These are phyloP conservation scores for Trichogramma pretiosum DNA, from an alignment of 1,140 invertebrate species.

Conservation along the genomic window DNA sequence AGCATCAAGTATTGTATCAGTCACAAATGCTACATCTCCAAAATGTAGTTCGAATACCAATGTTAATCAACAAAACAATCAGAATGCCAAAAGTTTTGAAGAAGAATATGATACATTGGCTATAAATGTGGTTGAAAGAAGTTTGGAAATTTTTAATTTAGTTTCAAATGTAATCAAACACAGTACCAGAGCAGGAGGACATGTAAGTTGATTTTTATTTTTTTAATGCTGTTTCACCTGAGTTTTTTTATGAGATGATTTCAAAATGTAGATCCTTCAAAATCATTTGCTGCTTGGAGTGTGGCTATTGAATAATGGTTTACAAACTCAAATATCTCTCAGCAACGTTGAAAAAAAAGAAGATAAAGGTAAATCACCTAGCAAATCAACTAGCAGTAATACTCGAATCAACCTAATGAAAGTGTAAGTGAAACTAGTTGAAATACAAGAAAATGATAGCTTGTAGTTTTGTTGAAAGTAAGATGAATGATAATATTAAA, in stretches of 20 bases:
- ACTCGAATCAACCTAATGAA: conserved; percentile 57
- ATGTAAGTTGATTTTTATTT: conserved; percentile 51
- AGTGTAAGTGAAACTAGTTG: conserved; percentile 50
- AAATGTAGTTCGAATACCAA: conserved; percentile 46
- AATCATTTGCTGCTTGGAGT: conserved; percentile 81
- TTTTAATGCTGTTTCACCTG: conserved; percentile 2
- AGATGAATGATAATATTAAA: neutral
- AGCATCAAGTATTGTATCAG: conserved; percentile 57
- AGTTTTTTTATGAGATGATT: conserved; percentile 15
- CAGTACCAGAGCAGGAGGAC: conserved; percentile 78
- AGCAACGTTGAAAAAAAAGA: conserved; percentile 55
- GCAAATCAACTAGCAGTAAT: conserved; percentile 53
- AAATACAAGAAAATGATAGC: conserved; percentile 3
- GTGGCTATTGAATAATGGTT: conserved; percentile 76
- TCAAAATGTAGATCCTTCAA: conserved; percentile 61
- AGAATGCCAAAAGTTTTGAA: conserved; percentile 51
- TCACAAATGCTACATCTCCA: conserved; percentile 54
- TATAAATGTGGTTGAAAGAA: conserved; percentile 61
- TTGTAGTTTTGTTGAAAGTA: neutral
- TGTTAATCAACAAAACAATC: conserved; percentile 34
- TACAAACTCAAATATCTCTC: conserved; percentile 62
- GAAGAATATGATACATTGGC: conserved; percentile 62
- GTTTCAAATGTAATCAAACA: conserved; percentile 72
- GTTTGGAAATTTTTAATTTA: conserved; percentile 72
- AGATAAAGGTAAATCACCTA: conserved; percentile 57